Percentiles rank a stretch among this genome's conserved stretches.
Evolutionary conservation across 2,888 invertebrate genomes (phyloP).

Genomic region (Dryobota labecula): DNA sequence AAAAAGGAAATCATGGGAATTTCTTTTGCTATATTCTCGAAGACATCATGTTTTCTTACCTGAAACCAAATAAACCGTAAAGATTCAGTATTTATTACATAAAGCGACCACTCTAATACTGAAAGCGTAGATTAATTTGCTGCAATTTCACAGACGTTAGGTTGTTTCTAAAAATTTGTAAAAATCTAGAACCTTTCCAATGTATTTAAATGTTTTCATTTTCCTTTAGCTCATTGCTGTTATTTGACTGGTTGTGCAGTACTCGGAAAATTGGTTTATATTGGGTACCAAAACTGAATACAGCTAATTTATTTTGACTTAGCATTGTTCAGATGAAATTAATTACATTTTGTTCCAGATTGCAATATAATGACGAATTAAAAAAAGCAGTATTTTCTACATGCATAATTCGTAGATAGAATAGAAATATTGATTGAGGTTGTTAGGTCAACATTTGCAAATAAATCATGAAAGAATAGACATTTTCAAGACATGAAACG

Average conservation of each 20-base stretch:
- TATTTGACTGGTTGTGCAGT: conserved; percentile 5
- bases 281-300: background rate
- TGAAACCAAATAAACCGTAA: conserved; percentile 8
- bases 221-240: background rate
- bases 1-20: background rate
- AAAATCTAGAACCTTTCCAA: conserved; percentile 16
- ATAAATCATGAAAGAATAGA: conserved; percentile 28
- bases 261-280: conserved; percentile 16
- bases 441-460: conserved; percentile 25
- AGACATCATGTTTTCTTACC: background rate
- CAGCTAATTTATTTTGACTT: conserved; percentile 8
- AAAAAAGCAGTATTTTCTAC: background rate
- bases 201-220: background rate
- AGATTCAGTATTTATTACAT: conserved; percentile 41
- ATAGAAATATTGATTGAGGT: conserved; percentile 32
- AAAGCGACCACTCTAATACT: conserved; percentile 38
- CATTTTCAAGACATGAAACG: background rate
- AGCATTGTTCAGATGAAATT: conserved; percentile 7
- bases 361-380: conserved; percentile 15
- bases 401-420: background rate
- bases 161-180: conserved; percentile 20
- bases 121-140: conserved; percentile 59
- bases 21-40: background rate
- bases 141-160: conserved; percentile 59
- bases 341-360: conserved; percentile 9